phyloP scores from a whole-genome alignment of 2,888 invertebrate species.

The Caenorhabditis macrosperma region DNA sequence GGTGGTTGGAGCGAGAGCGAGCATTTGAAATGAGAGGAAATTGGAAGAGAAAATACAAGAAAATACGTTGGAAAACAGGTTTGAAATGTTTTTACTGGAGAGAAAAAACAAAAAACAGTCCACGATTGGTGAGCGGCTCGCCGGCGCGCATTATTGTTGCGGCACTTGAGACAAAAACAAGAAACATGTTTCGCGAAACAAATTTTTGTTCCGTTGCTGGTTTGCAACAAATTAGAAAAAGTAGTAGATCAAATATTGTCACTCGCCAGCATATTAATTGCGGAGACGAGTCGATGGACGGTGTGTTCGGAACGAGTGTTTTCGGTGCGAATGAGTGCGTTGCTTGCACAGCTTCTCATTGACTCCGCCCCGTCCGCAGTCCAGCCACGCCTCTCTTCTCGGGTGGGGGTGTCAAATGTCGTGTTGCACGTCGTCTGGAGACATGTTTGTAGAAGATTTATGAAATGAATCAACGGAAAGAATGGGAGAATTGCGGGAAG shows the following conservation, averaged over 20 bases:
- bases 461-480: background rate
- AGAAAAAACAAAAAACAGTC: background rate
- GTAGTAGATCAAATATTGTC: conserved; percentile 2
- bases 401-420: conserved; percentile 30
- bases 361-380: background rate
- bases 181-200: conserved; percentile 39
- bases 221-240: background rate
- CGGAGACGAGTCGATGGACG: conserved; percentile 3
- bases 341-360: conserved; percentile 33
- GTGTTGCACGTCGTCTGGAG: background rate
- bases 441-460: conserved; percentile 4
- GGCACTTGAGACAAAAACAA: background rate
- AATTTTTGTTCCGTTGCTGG: conserved; percentile 11
- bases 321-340: conserved; percentile 42
- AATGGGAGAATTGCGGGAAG: conserved; percentile 9
- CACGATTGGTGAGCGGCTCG: background rate
- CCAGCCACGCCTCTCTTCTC: conserved; percentile 21
- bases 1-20: background rate
- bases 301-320: conserved; percentile 19
- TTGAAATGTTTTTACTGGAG: background rate
- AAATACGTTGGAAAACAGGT: background rate
- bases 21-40: no score
- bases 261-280: background rate
- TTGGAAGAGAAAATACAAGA: background rate
- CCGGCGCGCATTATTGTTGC: background rate